Evolutionary conservation across 2,888 invertebrate genomes (phyloP).

Genomic region (Drosophila bunnanda): DNA sequence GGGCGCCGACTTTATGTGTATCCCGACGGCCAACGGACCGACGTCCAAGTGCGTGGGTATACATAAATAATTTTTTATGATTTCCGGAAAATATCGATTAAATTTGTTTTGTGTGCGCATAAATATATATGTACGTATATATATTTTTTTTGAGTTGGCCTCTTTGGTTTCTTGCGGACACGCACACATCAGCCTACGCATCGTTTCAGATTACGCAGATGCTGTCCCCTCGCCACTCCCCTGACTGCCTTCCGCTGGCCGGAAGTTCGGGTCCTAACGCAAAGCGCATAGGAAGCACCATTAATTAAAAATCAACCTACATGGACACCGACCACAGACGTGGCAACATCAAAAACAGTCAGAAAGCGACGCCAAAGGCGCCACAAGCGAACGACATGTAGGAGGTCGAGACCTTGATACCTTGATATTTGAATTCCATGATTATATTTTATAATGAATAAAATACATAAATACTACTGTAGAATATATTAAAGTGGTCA

Average conservation of each 20-base stretch:
- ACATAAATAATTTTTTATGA: conserved; percentile 75
- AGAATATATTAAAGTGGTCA: no score
- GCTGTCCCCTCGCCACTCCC: conserved; percentile 17
- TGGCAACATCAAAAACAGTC: conserved; percentile 68
- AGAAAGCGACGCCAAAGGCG: conserved; percentile 20
- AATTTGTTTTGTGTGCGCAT: conserved; percentile 50
- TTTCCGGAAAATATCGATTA: conserved; percentile 73
- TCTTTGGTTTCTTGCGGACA: conserved; percentile 54
- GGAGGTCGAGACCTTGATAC: not conserved
- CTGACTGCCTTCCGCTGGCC: conserved; percentile 28
- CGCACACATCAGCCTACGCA: conserved; percentile 4
- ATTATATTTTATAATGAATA: not conserved
- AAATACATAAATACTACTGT: no score
- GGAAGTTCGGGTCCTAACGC: conserved; percentile 60
- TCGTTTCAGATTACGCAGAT: conserved; percentile 22
- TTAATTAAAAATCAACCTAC: conserved; percentile 75
- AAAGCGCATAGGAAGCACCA: conserved; percentile 76
- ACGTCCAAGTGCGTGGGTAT: conserved; percentile 60
- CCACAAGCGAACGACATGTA: no score
- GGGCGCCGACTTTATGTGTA: conserved; percentile 26
- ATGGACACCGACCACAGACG: conserved; percentile 50
- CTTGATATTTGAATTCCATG: not conserved
- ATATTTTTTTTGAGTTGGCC: conserved; percentile 11
- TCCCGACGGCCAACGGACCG: not conserved
- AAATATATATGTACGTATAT: not conserved